These are phyloP conservation scores for Hemicordylus capensis DNA, from an alignment of 2,113 vertebrate species.

Conservation along the genomic window DNA sequence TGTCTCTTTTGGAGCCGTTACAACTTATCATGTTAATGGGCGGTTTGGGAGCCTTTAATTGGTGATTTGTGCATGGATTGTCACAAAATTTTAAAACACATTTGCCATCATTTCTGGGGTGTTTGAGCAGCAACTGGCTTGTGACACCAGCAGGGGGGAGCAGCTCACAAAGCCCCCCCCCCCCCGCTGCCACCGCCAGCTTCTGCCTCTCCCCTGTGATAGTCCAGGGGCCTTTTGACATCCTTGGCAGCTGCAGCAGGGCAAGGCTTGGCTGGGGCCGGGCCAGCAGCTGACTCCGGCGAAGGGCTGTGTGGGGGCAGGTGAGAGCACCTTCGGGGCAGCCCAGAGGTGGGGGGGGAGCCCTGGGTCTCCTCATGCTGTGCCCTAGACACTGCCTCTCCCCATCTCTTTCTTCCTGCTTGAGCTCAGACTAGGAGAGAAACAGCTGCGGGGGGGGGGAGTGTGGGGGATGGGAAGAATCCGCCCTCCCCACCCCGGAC, in stretches of 20 bases:
- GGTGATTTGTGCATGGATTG: constrained; percentile 73
- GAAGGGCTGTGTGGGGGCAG: too few relatives aligned
- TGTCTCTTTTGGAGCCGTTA: constrained; percentile 70
- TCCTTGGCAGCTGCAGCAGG: not conserved
- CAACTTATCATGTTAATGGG: constrained; percentile 69
- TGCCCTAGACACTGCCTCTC: not conserved
- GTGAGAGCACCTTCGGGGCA: not conserved
- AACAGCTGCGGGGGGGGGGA: too few relatives aligned
- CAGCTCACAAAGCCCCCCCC: constrained; percentile 31
- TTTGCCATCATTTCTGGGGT: constrained; percentile 66
- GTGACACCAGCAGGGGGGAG: not conserved
- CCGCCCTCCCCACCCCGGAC: too few relatives aligned
- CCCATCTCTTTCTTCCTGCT: not conserved
- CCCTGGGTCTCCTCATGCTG: not conserved
- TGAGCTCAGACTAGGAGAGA: not conserved
- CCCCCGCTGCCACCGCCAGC: not conserved
- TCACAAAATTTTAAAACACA: constrained; percentile 72
- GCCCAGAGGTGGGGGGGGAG: too few relatives aligned
- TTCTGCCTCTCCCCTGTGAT: too few relatives aligned
- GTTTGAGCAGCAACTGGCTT: constrained; percentile 55
- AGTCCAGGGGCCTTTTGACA: too few relatives aligned
- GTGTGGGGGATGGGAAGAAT: too few relatives aligned
- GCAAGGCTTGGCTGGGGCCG: too few relatives aligned
- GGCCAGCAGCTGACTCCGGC: not conserved
- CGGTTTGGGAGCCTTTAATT: constrained; percentile 71